Conservation (phyloP, 2,797 vertebrate species). For the Phyllotis vaccarum region DNA sequence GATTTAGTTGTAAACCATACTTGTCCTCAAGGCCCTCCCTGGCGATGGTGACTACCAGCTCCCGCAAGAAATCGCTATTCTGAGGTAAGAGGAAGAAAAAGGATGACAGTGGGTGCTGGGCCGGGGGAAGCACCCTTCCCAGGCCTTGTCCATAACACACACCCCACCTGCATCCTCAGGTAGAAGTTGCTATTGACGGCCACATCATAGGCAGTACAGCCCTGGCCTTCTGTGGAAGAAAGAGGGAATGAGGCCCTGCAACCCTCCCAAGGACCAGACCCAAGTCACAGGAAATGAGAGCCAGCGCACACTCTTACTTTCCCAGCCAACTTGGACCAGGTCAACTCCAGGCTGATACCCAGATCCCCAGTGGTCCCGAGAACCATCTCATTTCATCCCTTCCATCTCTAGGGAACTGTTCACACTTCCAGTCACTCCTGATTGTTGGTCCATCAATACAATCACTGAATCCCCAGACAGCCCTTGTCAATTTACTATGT, state of each 20-base stretch:
- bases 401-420: not conserved
- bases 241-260: not conserved
- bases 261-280: not conserved
- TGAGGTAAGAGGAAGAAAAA: constrained; percentile 23
- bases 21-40: constrained; percentile 95
- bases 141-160: not conserved
- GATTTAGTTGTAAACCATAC: constrained; percentile 89
- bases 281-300: not conserved
- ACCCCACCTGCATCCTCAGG: constrained; percentile 90
- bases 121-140: not conserved
- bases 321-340: not conserved
- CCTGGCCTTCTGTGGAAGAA: constrained; percentile 88
- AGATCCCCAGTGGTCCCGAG: not conserved
- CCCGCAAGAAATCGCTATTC: constrained; percentile 90
- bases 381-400: not conserved
- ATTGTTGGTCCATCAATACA: not conserved
- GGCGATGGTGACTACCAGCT: constrained; percentile 93
- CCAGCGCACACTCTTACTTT: not conserved
- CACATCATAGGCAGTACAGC: constrained; percentile 94
- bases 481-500: not conserved
- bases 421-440: not conserved
- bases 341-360: not conserved
- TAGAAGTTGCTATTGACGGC: constrained; percentile 93
- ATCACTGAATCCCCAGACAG: not conserved
- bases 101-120: rapidly evolving